Conservation (phyloP, 2,113 vertebrate species). For the Connochaetes taurinus region DNA sequence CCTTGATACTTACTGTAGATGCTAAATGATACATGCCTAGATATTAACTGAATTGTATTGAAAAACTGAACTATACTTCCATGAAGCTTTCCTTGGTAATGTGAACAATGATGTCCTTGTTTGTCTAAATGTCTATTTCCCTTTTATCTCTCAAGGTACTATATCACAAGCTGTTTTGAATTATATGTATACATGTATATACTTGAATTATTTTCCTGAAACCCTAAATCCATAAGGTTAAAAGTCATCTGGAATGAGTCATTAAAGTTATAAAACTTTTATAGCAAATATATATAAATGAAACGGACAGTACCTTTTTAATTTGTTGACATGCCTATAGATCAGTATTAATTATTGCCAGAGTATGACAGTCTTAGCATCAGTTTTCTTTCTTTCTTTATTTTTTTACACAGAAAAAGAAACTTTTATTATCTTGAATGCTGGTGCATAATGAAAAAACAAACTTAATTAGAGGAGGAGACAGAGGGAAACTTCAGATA, state of each 20-base stretch:
- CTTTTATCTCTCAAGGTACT: constrained; percentile 1
- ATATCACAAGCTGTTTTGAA: background rate
- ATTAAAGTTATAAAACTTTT: constrained; percentile 6
- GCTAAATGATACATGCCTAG: background rate
- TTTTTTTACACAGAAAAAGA: constrained; percentile 49
- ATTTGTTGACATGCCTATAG: background rate
- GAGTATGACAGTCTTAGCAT: background rate
- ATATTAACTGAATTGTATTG: background rate
- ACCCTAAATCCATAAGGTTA: background rate
- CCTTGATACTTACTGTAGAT: background rate
- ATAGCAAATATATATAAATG: background rate
- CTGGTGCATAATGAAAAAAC: constrained; percentile 60
- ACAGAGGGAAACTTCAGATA: constrained; percentile 35
- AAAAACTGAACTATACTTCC: background rate
- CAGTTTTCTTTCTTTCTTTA: background rate
- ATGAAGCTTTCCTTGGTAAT: background rate
- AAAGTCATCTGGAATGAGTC: background rate
- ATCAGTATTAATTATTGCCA: background rate
- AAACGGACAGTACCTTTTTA: background rate
- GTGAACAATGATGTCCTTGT: background rate
- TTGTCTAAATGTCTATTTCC: background rate
- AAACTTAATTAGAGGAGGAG: constrained; percentile 64
- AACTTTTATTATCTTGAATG: constrained; percentile 67
- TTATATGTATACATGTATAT: background rate
- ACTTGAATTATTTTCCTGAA: background rate